These are phyloP conservation scores for Bos javanicus DNA, from an alignment of 2,113 vertebrate genomes.

Conservation along the genomic window DNA sequence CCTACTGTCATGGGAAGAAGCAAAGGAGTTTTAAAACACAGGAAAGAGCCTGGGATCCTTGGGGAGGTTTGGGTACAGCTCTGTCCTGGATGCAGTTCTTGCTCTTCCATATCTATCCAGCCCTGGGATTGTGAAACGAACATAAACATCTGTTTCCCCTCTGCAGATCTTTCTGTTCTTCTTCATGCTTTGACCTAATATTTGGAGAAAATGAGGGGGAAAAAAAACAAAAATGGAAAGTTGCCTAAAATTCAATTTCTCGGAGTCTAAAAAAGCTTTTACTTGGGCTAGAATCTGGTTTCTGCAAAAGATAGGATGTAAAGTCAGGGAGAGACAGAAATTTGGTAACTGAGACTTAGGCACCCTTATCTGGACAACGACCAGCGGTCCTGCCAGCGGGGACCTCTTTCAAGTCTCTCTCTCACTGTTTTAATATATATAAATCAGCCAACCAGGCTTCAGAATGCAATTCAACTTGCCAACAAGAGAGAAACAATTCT, in stretches of 20 bases:
- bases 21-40: constrained; percentile 20
- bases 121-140: constrained; percentile 32
- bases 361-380: background rate
- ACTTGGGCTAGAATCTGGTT: background rate
- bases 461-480: background rate
- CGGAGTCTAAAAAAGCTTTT: background rate
- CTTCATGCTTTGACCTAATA: constrained; percentile 52
- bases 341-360: background rate
- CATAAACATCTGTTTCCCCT: constrained; percentile 62
- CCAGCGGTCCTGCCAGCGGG: background rate
- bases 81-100: background rate
- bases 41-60: background rate
- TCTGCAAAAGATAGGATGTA: background rate
- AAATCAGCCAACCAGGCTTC: background rate
- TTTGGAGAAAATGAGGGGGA: background rate
- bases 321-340: background rate
- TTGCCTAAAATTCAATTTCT: background rate
- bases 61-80: background rate
- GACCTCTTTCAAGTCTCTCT: background rate
- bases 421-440: background rate
- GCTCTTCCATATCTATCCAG: background rate
- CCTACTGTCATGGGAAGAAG: background rate
- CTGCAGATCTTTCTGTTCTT: constrained; percentile 38
- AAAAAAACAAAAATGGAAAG: constrained; percentile 29
- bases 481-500: background rate